These are phyloP conservation scores for Meda fulgida DNA, from an alignment of 2,797 vertebrate genomes.

Conservation along the genomic window DNA sequence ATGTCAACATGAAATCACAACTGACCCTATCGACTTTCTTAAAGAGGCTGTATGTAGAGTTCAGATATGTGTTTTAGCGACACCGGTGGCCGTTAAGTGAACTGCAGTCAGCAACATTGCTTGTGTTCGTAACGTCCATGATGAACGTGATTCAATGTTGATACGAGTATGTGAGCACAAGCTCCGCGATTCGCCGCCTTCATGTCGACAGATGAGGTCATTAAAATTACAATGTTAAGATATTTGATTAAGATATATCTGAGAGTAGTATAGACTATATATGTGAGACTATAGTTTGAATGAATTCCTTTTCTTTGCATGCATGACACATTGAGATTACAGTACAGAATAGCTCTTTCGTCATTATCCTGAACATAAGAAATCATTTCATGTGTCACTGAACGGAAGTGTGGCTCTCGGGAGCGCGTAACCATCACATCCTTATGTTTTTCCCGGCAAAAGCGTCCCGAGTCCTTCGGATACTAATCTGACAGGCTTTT, in stretches of 20 bases:
- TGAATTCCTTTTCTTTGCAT: background rate
- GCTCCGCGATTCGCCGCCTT: no score
- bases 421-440: background rate
- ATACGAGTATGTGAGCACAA: no score
- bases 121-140: background rate
- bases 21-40: background rate
- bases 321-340: background rate
- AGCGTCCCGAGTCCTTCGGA: background rate
- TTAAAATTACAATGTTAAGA: background rate
- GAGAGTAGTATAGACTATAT: background rate
- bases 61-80: background rate
- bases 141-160: background rate
- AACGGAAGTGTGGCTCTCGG: background rate
- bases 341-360: background rate
- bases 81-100: background rate
- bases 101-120: background rate
- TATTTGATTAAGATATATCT: background rate
- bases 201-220: background rate
- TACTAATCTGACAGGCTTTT: background rate
- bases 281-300: background rate
- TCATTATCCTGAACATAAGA: background rate
- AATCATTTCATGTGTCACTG: background rate
- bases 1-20: constrained; percentile 1
- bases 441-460: background rate
- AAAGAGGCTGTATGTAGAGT: background rate